Evolutionary conservation across 2,888 invertebrate species (phyloP), one percentile per base, ranked within the genome.

Genomic region (Lasioglossum leucozonium): DNA sequence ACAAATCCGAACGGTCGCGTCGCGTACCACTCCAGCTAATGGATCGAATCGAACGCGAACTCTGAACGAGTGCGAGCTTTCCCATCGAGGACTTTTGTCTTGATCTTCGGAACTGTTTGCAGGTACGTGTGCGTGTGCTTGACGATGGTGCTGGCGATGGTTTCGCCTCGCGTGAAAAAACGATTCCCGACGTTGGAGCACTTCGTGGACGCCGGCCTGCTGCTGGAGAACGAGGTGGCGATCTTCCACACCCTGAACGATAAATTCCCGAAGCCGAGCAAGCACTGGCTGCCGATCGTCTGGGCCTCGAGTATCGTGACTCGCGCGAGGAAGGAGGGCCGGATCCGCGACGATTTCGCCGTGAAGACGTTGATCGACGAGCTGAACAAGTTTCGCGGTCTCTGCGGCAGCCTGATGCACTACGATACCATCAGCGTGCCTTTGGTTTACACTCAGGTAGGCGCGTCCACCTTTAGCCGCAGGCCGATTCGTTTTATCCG

Each of bases 301-400:
- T 98, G 98, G 98, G 98, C 98, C 0, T 97, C 98, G 1, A 98
- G 98, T 94, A 98, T 98, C 91, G 97, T 98, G 84, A 98, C 98
- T 0, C 95, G 98, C 88, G 98, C 98, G 5, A 96, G 98, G n/a
- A 98, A 98, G 93, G 98, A 98, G 95, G 98, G 98, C 26, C 96
- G 98, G 91, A 98, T 98, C 93, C 96, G 98, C 84, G 98, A 98
- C 91, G 99, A 99, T 95, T 98, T 98, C 93, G 98, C 99, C 0
- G 98, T 99, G 0, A 98, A 99, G 94, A 98, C 98, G 6, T 97
- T 99, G 65, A 95, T 96, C 75, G 96, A 96, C 87, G 96, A 96
- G 91, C 93, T 97, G 40, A 96, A 96, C 90, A 95, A 95, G 90
- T 96, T 96, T 91, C 95, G 96, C 18, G 95, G 95, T 5, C 94